Conservation (phyloP, 2,113 vertebrate genomes). For the Tinamus guttatus region DNA sequence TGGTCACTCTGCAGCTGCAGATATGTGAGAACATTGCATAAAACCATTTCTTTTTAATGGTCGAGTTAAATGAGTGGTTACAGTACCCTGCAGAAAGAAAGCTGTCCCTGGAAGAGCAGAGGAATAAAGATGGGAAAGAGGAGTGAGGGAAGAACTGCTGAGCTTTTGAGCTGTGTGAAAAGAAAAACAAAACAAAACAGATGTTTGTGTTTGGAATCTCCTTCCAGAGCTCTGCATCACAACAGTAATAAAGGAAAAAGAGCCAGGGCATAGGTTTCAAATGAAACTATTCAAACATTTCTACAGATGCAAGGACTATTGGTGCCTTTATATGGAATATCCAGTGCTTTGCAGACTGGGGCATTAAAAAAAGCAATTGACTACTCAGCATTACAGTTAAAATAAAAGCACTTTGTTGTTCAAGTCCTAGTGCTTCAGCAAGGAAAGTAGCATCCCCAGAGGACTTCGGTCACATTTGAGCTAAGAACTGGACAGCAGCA, state of each 20-base stretch:
- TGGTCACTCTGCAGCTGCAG: background rate
- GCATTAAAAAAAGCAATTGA: background rate
- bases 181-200: background rate
- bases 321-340: background rate
- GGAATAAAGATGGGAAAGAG: background rate
- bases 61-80: slow-evolving; percentile 21
- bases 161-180: background rate
- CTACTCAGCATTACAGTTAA: background rate
- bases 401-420: background rate
- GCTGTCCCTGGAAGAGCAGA: background rate
- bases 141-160: background rate
- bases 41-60: background rate
- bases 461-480: background rate
- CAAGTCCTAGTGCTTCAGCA: background rate
- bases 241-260: background rate
- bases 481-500: background rate
- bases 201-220: background rate
- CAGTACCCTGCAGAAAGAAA: background rate
- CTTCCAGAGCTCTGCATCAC: background rate
- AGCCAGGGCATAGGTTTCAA: background rate
- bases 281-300: background rate
- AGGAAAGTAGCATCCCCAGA: background rate
- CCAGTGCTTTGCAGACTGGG: background rate
- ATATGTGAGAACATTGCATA: background rate
- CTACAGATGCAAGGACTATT: background rate